Evolutionary conservation across 2,797 vertebrate species (phyloP).

Genomic region (Silurus aristotelis): DNA sequence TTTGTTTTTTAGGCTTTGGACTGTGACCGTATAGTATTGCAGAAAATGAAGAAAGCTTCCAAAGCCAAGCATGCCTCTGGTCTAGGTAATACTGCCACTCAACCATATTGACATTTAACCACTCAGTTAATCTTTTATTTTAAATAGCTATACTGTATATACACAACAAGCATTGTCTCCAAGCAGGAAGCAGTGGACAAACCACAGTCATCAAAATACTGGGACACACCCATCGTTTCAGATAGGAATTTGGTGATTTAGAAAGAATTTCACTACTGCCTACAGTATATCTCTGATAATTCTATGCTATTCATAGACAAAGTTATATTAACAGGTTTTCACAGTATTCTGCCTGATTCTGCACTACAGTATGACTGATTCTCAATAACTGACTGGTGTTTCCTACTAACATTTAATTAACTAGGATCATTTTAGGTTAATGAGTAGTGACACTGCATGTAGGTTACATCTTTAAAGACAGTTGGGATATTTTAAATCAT

Average conservation of each 20-base stretch:
- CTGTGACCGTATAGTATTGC: slow-evolving; percentile 75
- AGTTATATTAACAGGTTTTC: background rate
- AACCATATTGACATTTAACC: background rate
- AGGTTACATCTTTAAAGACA: background rate
- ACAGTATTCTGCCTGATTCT: background rate
- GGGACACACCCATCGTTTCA: background rate
- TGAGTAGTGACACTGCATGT: background rate
- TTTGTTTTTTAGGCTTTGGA: slow-evolving; percentile 73
- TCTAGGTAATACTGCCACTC: slow-evolving; percentile 70
- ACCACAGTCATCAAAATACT: background rate
- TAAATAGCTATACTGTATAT: background rate
- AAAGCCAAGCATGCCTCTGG: slow-evolving; percentile 80
- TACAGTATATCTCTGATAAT: background rate
- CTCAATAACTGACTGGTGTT: background rate
- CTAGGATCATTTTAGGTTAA: background rate
- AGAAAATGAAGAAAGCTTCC: slow-evolving; percentile 84
- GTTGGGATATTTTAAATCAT: no score
- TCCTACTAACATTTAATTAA: background rate
- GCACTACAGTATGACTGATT: background rate
- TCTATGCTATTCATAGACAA: background rate
- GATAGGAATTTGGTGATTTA: slow-evolving; percentile 13
- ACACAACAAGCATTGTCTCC: background rate
- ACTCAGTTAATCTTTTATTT: background rate
- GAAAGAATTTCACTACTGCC: background rate
- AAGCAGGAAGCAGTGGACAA: background rate